A percentile compares a stretch with the other conserved stretches of the same genome.
phyloP scores from a whole-genome alignment of 2,888 invertebrate genomes.

The Exocentrus adspersus region DNA sequence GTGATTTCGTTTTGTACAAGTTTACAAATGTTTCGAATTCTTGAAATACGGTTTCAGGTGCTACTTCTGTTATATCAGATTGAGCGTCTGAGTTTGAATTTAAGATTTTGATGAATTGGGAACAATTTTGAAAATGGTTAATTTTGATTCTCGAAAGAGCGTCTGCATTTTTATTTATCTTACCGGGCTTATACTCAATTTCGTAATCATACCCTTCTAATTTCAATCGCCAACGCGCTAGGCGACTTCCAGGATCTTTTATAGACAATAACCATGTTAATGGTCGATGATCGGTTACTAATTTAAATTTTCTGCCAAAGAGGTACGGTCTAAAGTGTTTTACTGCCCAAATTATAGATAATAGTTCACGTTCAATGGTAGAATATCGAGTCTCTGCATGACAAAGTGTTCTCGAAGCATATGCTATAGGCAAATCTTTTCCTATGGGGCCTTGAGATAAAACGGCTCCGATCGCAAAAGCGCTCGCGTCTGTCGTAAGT shows the following conservation, averaged over 20 bases:
- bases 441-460: constrained; percentile 40
- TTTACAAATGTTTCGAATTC: too few species aligned
- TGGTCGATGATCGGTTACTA: constrained; percentile 32
- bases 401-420: constrained; percentile 34
- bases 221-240: too few species aligned
- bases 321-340: constrained; percentile 42
- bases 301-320: constrained; percentile 29
- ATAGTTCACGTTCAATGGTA: constrained; percentile 44
- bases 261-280: constrained; percentile 21
- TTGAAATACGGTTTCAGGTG: too few species aligned
- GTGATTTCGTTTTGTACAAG: too few species aligned
- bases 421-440: constrained; percentile 40
- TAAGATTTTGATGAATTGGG: too few species aligned
- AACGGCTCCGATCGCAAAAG: too few species aligned
- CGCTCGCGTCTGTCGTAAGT: too few species aligned
- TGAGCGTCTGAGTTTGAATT: too few species aligned
- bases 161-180: neutral
- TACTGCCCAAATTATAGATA: constrained; percentile 39
- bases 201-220: neutral
- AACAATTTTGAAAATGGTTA: neutral
- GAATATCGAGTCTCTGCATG: constrained; percentile 32
- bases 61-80: too few species aligned
- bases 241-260: too few species aligned
- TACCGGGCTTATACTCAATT: neutral
- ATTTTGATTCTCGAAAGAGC: neutral